These are phyloP conservation scores for Rambutsinella grinnellia DNA, from an alignment of 2,888 invertebrate species.

Conservation along the genomic window DNA sequence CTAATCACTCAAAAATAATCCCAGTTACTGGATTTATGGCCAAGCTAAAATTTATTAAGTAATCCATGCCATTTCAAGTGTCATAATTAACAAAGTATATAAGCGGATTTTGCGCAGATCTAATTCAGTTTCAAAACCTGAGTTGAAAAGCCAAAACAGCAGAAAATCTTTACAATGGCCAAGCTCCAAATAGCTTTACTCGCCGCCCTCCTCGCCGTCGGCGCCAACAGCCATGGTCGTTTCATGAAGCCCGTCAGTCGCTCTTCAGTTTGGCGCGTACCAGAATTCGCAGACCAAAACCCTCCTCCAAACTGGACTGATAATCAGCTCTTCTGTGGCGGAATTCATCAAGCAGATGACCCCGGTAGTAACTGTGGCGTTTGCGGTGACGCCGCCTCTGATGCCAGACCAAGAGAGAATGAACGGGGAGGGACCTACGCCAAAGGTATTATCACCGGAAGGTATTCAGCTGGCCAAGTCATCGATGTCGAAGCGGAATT, in stretches of 20 bases:
- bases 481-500: conserved; percentile 38
- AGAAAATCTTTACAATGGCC: no score
- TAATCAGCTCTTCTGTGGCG: conserved; percentile 40
- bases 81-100: no score
- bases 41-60: no score
- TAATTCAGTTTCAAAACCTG: no score
- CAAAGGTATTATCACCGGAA: conserved; percentile 32
- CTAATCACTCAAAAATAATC: no score
- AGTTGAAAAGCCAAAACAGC: no score
- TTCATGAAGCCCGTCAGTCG: conserved; percentile 44
- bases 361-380: conserved; percentile 20
- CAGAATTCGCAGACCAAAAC: conserved; percentile 36
- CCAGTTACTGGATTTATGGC: no score
- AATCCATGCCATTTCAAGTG: no score
- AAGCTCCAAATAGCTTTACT: no score
- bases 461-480: conserved; percentile 27
- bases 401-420: conserved; percentile 22
- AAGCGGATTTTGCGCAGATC: no score
- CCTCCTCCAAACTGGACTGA: conserved; percentile 44
- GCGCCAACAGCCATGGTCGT: conserved; percentile 39
- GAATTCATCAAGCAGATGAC: conserved; percentile 14
- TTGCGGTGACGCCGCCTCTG: conserved; percentile 27
- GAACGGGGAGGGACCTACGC: conserved; percentile 29
- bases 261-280: conserved; percentile 47
- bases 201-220: no score